Evolutionary conservation across 2,797 vertebrate species (phyloP), one percentile per base, ranked within the genome.

Genomic region (Botia almorhae): DNA sequence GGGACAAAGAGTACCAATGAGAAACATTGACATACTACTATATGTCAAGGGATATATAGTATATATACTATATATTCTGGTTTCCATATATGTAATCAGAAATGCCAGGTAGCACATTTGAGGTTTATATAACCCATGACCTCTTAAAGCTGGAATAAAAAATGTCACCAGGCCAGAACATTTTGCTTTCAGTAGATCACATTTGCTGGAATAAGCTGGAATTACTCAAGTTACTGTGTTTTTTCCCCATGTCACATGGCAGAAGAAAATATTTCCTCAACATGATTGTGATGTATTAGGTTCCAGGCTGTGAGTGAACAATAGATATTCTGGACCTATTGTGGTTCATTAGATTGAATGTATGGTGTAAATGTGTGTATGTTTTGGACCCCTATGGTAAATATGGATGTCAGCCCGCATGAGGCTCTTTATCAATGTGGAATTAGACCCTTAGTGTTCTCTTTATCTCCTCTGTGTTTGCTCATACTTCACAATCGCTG

Each of bases 401-500:
- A 69, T 79, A 72, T 81, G 76, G 43, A 72, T 77, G 73, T 83
- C 46, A 48, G 74, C 69, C 78, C 48, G 61, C 56, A 23, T 69
- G 72, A 79, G 26, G 14, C n/a, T 83, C 86, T 89, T 92, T 93
- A 94, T 94, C 92, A 90, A 23, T 78, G 85, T 94, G 93, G 93
- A 94, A 90, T 94, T 94, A 89, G 93, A 94, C 93, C 93, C 91
- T 92, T 89, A 82, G 88, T 86, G 85, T 87, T 78, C n/a, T 84
- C 83, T 90, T 94, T 94, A 94, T 95, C 93, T 81, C 84, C 58
- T 69, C 81, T 83, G 77, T 94, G 90, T 94, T 94, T 95, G 90
- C 84, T 91, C 88, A 91, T 91, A 89, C 91, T 89, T 90, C 71
- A 87, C 91, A 90, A 90, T 92, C 89, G 89, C 87, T 85, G 72